Percentiles rank a stretch among this genome's conserved stretches.
Evolutionary conservation across 2,888 invertebrate species (phyloP).

Genomic region (Drosophila heteroneura): DNA sequence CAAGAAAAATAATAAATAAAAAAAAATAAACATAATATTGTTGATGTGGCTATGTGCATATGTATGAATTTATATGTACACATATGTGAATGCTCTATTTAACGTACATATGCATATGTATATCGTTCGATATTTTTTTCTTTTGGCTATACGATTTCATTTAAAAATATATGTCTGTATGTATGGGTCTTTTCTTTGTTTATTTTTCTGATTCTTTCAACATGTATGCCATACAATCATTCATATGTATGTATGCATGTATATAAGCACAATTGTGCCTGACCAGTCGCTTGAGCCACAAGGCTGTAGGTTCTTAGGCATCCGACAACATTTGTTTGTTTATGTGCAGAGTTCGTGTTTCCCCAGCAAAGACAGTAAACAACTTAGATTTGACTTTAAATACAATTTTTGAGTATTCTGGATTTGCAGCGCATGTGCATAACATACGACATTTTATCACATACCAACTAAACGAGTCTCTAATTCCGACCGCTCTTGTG

Average conservation of each 20-base stretch:
- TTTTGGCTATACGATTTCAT: slow-evolving; percentile 28
- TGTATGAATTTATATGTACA: not conserved
- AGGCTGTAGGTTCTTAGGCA: slow-evolving; percentile 27
- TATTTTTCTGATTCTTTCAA: slow-evolving; percentile 30
- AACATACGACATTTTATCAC: slow-evolving; percentile 33
- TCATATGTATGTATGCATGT: slow-evolving; percentile 5
- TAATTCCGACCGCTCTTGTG: not conserved
- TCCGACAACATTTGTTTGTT: slow-evolving; percentile 58
- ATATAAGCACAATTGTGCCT: slow-evolving; percentile 16
- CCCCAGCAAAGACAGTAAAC: slow-evolving; percentile 54
- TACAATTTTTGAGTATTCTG: slow-evolving; percentile 27
- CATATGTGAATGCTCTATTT: not conserved
- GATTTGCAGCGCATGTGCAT: slow-evolving; percentile 57
- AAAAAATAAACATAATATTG: slow-evolving; percentile 25
- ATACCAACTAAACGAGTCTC: slow-evolving; percentile 16
- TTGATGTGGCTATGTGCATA: slow-evolving; percentile 28
- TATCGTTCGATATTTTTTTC: not conserved
- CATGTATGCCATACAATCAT: not conserved
- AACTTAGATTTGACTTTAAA: slow-evolving; percentile 48
- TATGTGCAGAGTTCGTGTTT: slow-evolving; percentile 56
- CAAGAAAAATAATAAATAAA: slow-evolving; percentile 10
- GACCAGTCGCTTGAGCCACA: slow-evolving; percentile 31
- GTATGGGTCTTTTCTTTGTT: slow-evolving; percentile 22
- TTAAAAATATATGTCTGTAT: slow-evolving; percentile 5
- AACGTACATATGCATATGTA: slow-evolving; percentile 1